Evolutionary conservation across 2,888 invertebrate genomes (phyloP).

Genomic region (Sinodicranocentrus sp.): DNA sequence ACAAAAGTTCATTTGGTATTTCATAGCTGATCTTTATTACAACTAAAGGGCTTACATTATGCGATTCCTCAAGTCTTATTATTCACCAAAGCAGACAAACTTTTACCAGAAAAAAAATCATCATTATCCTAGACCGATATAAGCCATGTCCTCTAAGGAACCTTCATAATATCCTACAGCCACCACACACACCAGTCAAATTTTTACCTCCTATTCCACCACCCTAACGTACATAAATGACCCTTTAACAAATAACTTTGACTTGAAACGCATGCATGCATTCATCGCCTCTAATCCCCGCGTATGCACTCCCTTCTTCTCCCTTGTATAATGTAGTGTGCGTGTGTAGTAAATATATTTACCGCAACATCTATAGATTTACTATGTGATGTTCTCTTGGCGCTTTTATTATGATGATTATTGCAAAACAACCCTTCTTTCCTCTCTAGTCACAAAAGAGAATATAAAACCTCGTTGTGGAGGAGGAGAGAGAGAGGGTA

Average conservation of each 20-base stretch:
- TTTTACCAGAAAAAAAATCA: conserved; percentile 44
- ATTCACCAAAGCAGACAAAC: conserved; percentile 34
- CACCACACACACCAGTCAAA: conserved; percentile 5
- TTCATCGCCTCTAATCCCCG: conserved; percentile 51
- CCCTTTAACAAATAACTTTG: conserved; percentile 65
- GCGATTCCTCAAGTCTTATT: conserved; percentile 59
- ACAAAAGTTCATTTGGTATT: conserved; percentile 60
- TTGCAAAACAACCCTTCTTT: conserved; percentile 60
- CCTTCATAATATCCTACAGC: no score
- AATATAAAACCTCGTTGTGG: conserved; percentile 8
- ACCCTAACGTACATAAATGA: conserved; percentile 42
- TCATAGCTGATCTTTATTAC: conserved; percentile 66
- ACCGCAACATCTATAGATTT: conserved; percentile 46
- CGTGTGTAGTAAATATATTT: conserved; percentile 48
- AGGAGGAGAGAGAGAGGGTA: conserved; percentile 30
- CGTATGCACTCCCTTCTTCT: conserved; percentile 15
- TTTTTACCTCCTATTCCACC: conserved; percentile 31
- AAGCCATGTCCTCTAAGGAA: background rate
- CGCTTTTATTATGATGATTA: conserved; percentile 40
- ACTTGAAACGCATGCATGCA: conserved; percentile 59
- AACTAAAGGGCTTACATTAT: conserved; percentile 59
- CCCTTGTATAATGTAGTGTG: conserved; percentile 7
- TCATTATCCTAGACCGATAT: conserved; percentile 47
- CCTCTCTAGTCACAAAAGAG: conserved; percentile 1
- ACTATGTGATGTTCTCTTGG: background rate